Conservation (phyloP, 1,140 invertebrate genomes). For the Drosophila melanogaster region DNA sequence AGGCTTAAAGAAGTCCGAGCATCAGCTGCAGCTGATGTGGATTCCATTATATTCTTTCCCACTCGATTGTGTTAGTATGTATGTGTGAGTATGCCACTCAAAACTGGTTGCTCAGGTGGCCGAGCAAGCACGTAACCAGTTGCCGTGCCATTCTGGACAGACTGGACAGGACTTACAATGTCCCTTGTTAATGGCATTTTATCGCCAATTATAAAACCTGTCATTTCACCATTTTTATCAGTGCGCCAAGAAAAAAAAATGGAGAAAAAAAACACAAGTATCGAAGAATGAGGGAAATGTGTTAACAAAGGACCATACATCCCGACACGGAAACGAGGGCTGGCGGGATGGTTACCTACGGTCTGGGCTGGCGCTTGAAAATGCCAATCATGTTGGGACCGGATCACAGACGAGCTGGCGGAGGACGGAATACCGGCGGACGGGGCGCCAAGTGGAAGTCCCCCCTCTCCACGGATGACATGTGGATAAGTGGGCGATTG, state of each 20-base stretch:
- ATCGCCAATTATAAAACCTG: slow-evolving; percentile 80
- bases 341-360: slow-evolving; percentile 23
- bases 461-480: slow-evolving; percentile 33
- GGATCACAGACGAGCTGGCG: slow-evolving; percentile 7
- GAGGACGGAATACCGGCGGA: slow-evolving; percentile 1
- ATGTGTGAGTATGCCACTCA: slow-evolving; percentile 43
- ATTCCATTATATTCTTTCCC: slow-evolving; percentile 11
- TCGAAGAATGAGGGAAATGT: slow-evolving; percentile 43
- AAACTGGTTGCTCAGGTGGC: slow-evolving; percentile 38
- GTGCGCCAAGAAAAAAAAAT: slow-evolving; percentile 36
- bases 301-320: slow-evolving; percentile 47
- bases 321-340: slow-evolving; percentile 6
- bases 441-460: slow-evolving; percentile 16
- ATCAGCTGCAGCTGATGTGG: slow-evolving; percentile 46
- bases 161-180: slow-evolving; percentile 32
- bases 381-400: slow-evolving; percentile 70
- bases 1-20: slow-evolving; percentile 23
- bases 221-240: slow-evolving; percentile 73
- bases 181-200: slow-evolving; percentile 76
- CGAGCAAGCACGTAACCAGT: slow-evolving; percentile 60
- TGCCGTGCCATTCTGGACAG: slow-evolving; percentile 27
- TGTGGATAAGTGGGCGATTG: slow-evolving; percentile 50
- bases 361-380: slow-evolving; percentile 51
- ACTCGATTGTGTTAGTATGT: not conserved
- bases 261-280: slow-evolving; percentile 22